Evolutionary conservation across 30 jellyfish, hydroid and myxozoan genomes (phyloP).

Genomic region (Haliclystus octoradiatus): DNA sequence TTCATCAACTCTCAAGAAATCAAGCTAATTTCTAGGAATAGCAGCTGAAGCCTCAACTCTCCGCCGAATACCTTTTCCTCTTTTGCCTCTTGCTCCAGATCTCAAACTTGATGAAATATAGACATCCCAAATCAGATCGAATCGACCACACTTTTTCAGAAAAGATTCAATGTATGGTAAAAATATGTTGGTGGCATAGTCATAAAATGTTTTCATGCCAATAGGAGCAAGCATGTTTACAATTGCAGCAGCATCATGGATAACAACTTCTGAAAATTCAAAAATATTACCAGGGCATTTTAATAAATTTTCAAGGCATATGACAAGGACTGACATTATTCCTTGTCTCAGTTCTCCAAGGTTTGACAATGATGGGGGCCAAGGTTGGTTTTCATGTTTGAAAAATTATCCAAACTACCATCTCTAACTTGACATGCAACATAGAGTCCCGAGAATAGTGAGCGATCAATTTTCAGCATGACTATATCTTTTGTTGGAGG

Average conservation of each 20-base stretch:
- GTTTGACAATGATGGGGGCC: slow-evolving; percentile 40
- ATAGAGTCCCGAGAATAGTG: slow-evolving; percentile 36
- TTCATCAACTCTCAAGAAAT: slow-evolving; percentile 36
- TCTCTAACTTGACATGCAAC: slow-evolving; percentile 46
- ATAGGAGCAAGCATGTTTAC: slow-evolving; percentile 26
- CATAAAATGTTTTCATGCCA: slow-evolving; percentile 8
- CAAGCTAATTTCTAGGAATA: slow-evolving; percentile 40
- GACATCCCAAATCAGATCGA: slow-evolving; percentile 41
- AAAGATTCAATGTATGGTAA: slow-evolving; percentile 3
- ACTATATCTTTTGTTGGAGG: slow-evolving; percentile 10
- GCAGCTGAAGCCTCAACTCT: slow-evolving; percentile 4
- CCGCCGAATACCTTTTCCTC: slow-evolving; percentile 30
- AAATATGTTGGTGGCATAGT: slow-evolving; percentile 8
- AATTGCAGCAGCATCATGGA: slow-evolving; percentile 47
- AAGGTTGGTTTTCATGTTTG: slow-evolving; percentile 29
- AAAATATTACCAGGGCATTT: not conserved
- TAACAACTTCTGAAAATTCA: slow-evolving; percentile 9
- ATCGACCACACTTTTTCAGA: slow-evolving; percentile 5
- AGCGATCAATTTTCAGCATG: slow-evolving; percentile 21
- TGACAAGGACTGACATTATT: not conserved
- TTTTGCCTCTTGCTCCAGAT: slow-evolving; percentile 9
- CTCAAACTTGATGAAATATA: slow-evolving; percentile 16
- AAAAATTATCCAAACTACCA: slow-evolving; percentile 32
- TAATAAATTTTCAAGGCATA: not conserved
- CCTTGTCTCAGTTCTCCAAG: slow-evolving; percentile 42